Conservation (phyloP, 2,113 vertebrate genomes). For the Trinectes maculatus region DNA sequence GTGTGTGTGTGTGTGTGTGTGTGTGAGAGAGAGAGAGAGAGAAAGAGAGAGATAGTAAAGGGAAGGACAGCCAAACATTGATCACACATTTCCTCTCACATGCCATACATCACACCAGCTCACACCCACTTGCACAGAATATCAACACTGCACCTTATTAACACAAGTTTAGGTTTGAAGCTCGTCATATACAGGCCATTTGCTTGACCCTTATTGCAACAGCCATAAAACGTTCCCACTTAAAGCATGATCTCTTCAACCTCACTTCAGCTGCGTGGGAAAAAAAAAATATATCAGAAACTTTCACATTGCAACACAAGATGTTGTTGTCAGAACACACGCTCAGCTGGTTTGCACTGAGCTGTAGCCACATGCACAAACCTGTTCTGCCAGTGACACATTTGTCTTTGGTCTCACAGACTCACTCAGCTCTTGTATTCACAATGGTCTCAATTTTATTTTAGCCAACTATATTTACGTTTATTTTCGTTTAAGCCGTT, state of each 20-base stretch:
- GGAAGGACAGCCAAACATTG: slow-evolving; percentile 2
- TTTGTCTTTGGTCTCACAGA: slow-evolving; percentile 1
- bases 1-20: slow-evolving; percentile 1
- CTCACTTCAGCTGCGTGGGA: not conserved
- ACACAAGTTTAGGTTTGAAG: not conserved
- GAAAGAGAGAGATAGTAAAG: not conserved
- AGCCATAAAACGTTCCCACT: not conserved
- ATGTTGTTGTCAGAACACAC: not conserved
- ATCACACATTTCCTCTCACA: slow-evolving; percentile 32
- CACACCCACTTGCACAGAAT: slow-evolving; percentile 1
- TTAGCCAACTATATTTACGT: not conserved
- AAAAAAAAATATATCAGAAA: not conserved
- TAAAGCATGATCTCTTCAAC: not conserved
- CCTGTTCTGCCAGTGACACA: slow-evolving; percentile 3
- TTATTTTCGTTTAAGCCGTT: too few relatives aligned
- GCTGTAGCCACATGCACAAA: slow-evolving; percentile 1
- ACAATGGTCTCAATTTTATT: not conserved
- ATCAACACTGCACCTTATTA: slow-evolving; percentile 3
- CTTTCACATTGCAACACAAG: not conserved
- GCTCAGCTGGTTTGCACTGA: not conserved
- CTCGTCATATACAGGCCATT: not conserved
- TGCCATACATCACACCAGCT: slow-evolving; percentile 15
- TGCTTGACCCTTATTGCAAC: slow-evolving; percentile 19
- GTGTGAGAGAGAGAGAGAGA: not conserved
- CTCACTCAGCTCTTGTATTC: not conserved